Base-by-base conservation (phyloP, 2,888 invertebrate species). In the Cephus pulcher region DNA sequence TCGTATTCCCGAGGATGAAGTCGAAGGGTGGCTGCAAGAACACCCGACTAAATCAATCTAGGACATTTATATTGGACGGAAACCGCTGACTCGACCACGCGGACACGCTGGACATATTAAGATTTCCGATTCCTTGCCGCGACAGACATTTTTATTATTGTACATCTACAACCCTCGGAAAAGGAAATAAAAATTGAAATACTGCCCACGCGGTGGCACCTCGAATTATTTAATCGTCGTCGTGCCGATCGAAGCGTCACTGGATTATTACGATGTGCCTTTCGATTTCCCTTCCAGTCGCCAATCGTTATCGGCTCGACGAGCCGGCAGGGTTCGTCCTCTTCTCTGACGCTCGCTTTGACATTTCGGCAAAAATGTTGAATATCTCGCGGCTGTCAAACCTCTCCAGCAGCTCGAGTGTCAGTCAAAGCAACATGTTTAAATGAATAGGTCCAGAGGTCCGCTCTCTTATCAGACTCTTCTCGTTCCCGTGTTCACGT, bases 51-150 rank as follows among this genome's bases (percentile, higher is more conserved):
- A 90, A 90, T 89, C 91, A 90, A 89, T 87, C 88, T 88, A 83
- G 86, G 88, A 90, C 89, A 89, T 90, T 90, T 88, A 90, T 91
- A 91, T 91, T 89, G 90, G 88, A 83, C 76, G 85, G 86, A 89
- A 90, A 90, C 87, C 84, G 91, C 91, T 90, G 90, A 90, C 90
- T 85, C 84, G 30, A 9, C 75, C 70, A n/a, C 69, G 74, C 78
- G 82, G 79, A 79, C 80, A 79, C 78, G 79, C 81, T 76, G 86
- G 85, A 88, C 88, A 91, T 91, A 91, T 91, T 91, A 91, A 90
- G 91, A 91, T 91, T 91, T 90, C 89, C 87, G 88, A 88, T 89
- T 86, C 84, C 76, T 81, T 78, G 83, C 77, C 76, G 81, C 76
- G 81, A 77, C 77, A 79, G 87, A 86, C 88, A 84, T 85, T 90